A percentile compares a stretch with the other conserved stretches of the same genome.
Evolutionary conservation across 2,888 invertebrate species (phyloP).

Genomic region (Limnephilus rhombicus): DNA sequence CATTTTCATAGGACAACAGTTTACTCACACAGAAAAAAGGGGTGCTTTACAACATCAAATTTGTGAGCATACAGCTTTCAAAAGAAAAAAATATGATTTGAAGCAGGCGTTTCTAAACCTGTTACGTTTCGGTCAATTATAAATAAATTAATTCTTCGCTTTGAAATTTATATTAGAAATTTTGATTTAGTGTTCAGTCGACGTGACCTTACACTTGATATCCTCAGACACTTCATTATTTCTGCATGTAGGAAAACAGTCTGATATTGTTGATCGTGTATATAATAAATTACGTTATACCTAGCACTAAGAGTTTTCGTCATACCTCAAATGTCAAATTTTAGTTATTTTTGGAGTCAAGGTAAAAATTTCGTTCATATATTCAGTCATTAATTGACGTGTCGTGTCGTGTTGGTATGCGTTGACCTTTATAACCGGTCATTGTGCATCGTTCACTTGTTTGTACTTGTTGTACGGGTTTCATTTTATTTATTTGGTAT

Average conservation of each 20-base stretch:
- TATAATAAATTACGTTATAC: not conserved
- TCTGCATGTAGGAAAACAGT: not conserved
- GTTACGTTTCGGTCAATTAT: not conserved
- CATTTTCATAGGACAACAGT: not conserved
- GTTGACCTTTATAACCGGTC: slow-evolving; percentile 43
- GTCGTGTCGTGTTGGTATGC: not conserved
- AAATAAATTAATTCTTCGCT: not conserved
- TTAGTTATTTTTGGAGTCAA: not conserved
- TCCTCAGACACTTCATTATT: not conserved
- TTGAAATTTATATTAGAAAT: not conserved
- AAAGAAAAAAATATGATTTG: not conserved
- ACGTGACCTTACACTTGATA: not conserved
- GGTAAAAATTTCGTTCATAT: not conserved
- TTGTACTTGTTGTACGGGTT: not conserved
- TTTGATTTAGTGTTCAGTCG: not conserved
- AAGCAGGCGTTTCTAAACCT: not conserved
- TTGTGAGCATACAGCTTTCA: not conserved
- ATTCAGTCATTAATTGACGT: slow-evolving; percentile 5
- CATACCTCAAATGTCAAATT: slow-evolving; percentile 20
- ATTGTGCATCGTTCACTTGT: slow-evolving; percentile 6
- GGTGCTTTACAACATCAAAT: not conserved
- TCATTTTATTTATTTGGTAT: slow-evolving; percentile 11
- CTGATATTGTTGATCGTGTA: not conserved
- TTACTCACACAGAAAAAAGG: not conserved
- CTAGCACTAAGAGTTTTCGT: not conserved